Conservation (phyloP, 2,113 vertebrate species). For the Kobus ellipsiprymnus region DNA sequence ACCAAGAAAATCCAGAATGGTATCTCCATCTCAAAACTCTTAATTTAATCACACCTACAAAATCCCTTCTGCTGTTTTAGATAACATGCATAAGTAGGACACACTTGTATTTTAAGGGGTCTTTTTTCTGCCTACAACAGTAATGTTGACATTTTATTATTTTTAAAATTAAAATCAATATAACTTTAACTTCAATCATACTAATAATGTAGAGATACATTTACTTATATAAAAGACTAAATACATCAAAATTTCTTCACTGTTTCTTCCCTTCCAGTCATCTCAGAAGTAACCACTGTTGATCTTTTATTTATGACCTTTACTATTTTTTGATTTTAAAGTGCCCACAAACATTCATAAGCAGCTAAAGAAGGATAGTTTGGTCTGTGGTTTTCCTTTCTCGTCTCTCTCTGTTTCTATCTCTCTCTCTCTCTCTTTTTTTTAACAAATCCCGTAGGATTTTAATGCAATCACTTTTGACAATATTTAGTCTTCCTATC, state of each 20-base stretch:
- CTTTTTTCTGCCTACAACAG: not conserved
- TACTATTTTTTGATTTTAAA: not conserved
- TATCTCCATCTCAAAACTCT: not conserved
- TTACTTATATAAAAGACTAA: not conserved
- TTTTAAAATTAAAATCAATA: not conserved
- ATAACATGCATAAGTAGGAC: not conserved
- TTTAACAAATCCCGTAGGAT: not conserved
- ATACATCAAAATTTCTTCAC: not conserved
- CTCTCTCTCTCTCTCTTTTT: rapidly evolving
- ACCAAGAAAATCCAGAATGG: not conserved
- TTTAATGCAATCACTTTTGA: not conserved
- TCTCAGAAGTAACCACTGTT: not conserved
- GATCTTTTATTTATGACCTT: not conserved
- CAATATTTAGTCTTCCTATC: not conserved
- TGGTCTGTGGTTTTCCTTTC: not conserved
- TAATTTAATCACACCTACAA: not conserved
- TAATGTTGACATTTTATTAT: not conserved
- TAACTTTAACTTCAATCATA: not conserved
- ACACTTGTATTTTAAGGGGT: not conserved
- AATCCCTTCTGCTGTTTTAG: not conserved
- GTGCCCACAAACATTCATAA: not conserved
- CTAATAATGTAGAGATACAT: not conserved
- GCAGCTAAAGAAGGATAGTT: not conserved
- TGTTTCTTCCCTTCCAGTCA: not conserved
- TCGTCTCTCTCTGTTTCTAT: not conserved